A percentile compares a stretch with the other conserved stretches of the same genome.
Conservation (phyloP, 2,888 invertebrate species). For the Drosophila formosana region DNA sequence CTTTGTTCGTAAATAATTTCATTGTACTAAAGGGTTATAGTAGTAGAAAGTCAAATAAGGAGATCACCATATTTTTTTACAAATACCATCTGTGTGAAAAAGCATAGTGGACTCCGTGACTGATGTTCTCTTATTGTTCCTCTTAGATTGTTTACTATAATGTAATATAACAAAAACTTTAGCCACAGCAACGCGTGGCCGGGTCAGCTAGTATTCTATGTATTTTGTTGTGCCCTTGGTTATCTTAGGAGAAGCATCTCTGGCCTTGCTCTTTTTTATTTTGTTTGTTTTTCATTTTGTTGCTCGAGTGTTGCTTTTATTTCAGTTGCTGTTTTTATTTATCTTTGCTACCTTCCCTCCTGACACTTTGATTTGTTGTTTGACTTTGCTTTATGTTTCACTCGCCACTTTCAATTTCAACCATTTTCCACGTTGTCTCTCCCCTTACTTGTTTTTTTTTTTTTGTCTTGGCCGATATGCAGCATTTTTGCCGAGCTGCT, state of each 20-base stretch:
- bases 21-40: too few relatives aligned
- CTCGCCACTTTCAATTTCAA: constrained; percentile 55
- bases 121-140: too few relatives aligned
- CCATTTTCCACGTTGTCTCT: neutral
- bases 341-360: constrained; percentile 41
- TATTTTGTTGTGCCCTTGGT: constrained; percentile 1
- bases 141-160: too few relatives aligned
- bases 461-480: constrained; percentile 9
- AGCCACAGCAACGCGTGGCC: too few relatives aligned
- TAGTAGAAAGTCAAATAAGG: too few relatives aligned
- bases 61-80: too few relatives aligned
- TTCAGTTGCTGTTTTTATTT: constrained; percentile 50
- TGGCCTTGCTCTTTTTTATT: constrained; percentile 8
- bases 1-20: too few relatives aligned
- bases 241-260: neutral
- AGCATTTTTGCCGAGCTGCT: constrained; percentile 17
- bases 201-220: too few relatives aligned
- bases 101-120: too few relatives aligned
- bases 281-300: constrained; percentile 30
- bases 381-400: constrained; percentile 56
- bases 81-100: too few relatives aligned
- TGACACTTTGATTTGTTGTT: constrained; percentile 65
- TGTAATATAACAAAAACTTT: too few relatives aligned
- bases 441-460: too few relatives aligned
- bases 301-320: constrained; percentile 21